Percentiles rank a stretch among this genome's conserved stretches.
Conservation (phyloP, 2,888 invertebrate species). For the Masnerella sp. region DNA sequence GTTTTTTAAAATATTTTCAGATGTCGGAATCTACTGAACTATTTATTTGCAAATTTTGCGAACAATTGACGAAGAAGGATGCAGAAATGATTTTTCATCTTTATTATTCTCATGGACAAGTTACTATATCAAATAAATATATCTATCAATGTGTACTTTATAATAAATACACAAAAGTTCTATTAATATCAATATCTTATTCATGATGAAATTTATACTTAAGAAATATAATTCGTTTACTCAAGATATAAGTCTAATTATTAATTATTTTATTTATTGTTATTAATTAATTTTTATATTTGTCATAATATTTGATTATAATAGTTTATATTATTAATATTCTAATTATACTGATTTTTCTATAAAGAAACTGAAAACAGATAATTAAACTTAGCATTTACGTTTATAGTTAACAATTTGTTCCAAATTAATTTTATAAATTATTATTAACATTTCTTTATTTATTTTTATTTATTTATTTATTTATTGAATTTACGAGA, state of each 20-base stretch:
- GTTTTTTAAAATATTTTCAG: constrained; percentile 1
- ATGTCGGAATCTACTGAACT: not conserved
- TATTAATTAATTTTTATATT: not conserved
- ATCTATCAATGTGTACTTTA: not conserved
- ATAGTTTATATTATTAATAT: too few species aligned
- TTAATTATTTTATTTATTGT: not conserved
- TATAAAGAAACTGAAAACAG: not conserved
- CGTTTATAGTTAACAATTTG: too few species aligned
- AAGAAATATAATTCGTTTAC: not conserved
- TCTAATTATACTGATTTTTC: too few species aligned
- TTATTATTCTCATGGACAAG: constrained; percentile 5
- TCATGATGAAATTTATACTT: not conserved
- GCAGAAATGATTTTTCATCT: constrained; percentile 10
- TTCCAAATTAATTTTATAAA: too few species aligned
- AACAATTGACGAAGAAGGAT: not conserved
- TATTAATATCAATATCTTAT: not conserved
- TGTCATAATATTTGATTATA: too few species aligned
- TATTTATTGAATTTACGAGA: too few species aligned
- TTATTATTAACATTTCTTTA: too few species aligned
- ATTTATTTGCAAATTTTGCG: constrained; percentile 9
- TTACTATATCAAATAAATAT: not conserved
- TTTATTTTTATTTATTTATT: not conserved
- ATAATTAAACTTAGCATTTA: too few species aligned
- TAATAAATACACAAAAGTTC: constrained; percentile 1
- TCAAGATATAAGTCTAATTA: not conserved